A percentile compares a stretch with the other conserved stretches of the same genome.
These are phyloP conservation scores for Sterrhoptilus dennistouni DNA, from an alignment of 2,113 vertebrate species.

Conservation along the genomic window DNA sequence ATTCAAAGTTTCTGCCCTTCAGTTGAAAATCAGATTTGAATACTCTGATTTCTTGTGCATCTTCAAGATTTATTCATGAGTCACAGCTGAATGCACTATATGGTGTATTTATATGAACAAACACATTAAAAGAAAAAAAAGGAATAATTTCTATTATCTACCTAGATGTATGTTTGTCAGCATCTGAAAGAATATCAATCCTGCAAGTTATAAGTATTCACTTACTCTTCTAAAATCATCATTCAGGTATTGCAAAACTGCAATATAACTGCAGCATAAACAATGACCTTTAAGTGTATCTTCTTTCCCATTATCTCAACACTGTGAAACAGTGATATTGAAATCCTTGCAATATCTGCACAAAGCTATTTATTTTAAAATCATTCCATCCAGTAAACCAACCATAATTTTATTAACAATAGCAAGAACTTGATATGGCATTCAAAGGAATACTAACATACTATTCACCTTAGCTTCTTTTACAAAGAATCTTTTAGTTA, in stretches of 20 bases:
- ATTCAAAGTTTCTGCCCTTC: not conserved
- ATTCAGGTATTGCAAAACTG: constrained; percentile 59
- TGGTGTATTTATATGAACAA: constrained; percentile 65
- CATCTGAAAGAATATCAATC: constrained; percentile 53
- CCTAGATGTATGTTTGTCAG: constrained; percentile 54
- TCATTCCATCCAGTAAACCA: constrained; percentile 54
- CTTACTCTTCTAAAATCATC: constrained; percentile 51
- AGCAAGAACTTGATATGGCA: constrained; percentile 36
- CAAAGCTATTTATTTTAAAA: constrained; percentile 71
- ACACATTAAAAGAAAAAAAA: not conserved
- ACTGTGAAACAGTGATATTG: constrained; percentile 47
- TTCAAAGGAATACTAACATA: constrained; percentile 58
- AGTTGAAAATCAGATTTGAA: constrained; percentile 66
- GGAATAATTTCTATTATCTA: constrained; percentile 56
- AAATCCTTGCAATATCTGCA: constrained; percentile 61
- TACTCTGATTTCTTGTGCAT: constrained; percentile 48
- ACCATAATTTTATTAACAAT: constrained; percentile 71
- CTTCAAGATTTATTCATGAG: constrained; percentile 69
- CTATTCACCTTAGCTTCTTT: constrained; percentile 25
- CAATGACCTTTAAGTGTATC: constrained; percentile 70
- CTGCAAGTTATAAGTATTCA: constrained; percentile 41
- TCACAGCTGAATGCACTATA: constrained; percentile 61
- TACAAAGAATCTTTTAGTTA: constrained; percentile 21
- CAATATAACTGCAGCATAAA: constrained; percentile 48
- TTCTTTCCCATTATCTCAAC: constrained; percentile 58